Percentiles rank a stretch among this genome's conserved stretches.
Evolutionary conservation across 2,888 invertebrate genomes (phyloP).

Genomic region (Rotaria magnacalcarata): DNA sequence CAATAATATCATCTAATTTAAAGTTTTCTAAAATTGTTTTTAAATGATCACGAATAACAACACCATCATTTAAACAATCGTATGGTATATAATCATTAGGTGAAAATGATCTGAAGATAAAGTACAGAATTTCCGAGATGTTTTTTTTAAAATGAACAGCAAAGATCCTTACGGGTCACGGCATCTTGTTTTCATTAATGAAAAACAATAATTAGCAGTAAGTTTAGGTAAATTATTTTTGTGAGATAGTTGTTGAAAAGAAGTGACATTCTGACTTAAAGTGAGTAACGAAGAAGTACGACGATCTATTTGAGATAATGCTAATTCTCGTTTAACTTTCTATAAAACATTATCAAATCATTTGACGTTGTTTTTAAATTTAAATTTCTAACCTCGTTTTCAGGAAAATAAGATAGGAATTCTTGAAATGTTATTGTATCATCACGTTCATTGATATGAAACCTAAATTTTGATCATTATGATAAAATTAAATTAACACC

Average conservation of each 20-base stretch:
- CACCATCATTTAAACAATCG: constrained; percentile 41
- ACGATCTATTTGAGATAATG: background rate
- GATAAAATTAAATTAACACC: background rate
- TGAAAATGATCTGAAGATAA: constrained; percentile 35
- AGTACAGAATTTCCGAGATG: too few relatives aligned
- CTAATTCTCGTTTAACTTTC: constrained; percentile 24
- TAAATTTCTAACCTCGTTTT: constrained; percentile 37
- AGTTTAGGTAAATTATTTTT: constrained; percentile 34
- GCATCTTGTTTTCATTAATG: constrained; percentile 34
- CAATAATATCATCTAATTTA: background rate
- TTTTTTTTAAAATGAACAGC: too few relatives aligned
- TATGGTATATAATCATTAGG: constrained; percentile 41
- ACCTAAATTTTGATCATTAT: background rate
- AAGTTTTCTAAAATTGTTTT: constrained; percentile 31
- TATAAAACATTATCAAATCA: background rate
- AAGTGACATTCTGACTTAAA: background rate
- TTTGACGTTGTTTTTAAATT: background rate
- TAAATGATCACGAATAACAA: constrained; percentile 42
- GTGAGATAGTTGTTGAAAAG: background rate
- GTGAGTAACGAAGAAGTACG: background rate
- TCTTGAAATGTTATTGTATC: constrained; percentile 44
- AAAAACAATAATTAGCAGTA: constrained; percentile 39
- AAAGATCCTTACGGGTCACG: constrained; percentile 26
- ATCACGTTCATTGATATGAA: background rate
- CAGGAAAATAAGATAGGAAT: constrained; percentile 36